Evolutionary conservation across 2,113 vertebrate species (phyloP).

Genomic region (Microcebus lehilahytsara): DNA sequence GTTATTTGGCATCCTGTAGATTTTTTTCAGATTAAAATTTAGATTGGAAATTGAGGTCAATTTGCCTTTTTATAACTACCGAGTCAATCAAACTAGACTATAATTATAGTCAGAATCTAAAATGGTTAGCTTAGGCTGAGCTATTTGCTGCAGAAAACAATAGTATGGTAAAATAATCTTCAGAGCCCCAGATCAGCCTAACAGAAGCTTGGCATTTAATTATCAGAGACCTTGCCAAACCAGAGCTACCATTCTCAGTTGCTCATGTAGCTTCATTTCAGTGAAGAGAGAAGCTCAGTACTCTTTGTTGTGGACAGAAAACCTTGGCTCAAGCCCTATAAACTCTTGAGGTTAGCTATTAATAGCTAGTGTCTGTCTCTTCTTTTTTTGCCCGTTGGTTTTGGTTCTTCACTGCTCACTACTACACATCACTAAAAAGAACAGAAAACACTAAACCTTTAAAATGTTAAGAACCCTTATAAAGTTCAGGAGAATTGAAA

Average conservation of each 20-base stretch:
- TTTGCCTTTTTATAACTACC: background rate
- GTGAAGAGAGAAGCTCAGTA: background rate
- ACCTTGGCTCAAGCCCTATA: background rate
- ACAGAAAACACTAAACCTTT: background rate
- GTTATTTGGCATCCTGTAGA: slow-evolving; percentile 27
- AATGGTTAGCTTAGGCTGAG: background rate
- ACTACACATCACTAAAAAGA: background rate
- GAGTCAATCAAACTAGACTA: background rate
- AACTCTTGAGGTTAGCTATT: background rate
- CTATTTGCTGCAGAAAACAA: background rate
- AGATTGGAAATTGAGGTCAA: background rate
- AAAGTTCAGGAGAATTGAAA: background rate
- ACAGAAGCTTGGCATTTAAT: background rate
- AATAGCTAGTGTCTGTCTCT: background rate
- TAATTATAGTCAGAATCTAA: background rate
- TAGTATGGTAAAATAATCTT: background rate
- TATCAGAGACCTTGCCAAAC: background rate
- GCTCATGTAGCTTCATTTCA: background rate
- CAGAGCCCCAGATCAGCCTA: background rate
- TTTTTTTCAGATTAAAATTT: slow-evolving; percentile 13
- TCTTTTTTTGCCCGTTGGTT: background rate
- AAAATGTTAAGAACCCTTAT: background rate
- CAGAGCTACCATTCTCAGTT: background rate
- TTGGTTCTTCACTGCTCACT: background rate
- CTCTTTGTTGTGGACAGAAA: background rate